Evolutionary conservation across 1,140 invertebrate species (phyloP).

Genomic region (Lerema accius): DNA sequence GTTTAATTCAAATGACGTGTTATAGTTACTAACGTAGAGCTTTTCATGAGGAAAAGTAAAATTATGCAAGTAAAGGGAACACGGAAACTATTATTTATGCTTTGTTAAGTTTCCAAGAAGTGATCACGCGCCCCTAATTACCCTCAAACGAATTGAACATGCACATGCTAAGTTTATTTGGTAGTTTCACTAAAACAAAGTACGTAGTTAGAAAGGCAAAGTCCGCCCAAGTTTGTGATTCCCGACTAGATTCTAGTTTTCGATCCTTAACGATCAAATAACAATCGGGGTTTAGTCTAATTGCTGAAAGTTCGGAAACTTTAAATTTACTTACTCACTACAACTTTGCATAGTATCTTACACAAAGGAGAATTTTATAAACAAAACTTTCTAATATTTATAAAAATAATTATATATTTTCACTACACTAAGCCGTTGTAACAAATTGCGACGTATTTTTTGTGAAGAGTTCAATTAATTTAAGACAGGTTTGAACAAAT

Average conservation of each 20-base stretch:
- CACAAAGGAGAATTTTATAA: background rate
- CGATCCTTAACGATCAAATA: conserved; percentile 17
- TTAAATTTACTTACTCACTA: background rate
- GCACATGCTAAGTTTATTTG: conserved; percentile 1
- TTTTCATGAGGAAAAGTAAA: no score
- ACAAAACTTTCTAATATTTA: background rate
- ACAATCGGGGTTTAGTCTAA: conserved; percentile 12
- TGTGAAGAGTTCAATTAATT: background rate
- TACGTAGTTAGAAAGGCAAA: conserved; percentile 16
- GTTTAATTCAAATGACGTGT: no score
- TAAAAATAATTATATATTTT: background rate
- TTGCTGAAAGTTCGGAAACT: conserved; percentile 7
- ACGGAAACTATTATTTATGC: no score
- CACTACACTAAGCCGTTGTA: background rate
- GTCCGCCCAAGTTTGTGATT: conserved; percentile 3
- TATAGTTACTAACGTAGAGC: no score
- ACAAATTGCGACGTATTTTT: background rate
- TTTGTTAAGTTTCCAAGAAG: background rate
- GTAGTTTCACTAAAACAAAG: background rate
- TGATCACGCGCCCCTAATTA: background rate
- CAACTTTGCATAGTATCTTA: background rate
- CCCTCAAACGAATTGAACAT: background rate
- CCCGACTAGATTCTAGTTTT: conserved; percentile 5
- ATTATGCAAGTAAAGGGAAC: no score
- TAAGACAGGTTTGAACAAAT: background rate